Evolutionary conservation across 2,797 vertebrate species (phyloP).

Genomic region (Cetoscarus ocellatus): DNA sequence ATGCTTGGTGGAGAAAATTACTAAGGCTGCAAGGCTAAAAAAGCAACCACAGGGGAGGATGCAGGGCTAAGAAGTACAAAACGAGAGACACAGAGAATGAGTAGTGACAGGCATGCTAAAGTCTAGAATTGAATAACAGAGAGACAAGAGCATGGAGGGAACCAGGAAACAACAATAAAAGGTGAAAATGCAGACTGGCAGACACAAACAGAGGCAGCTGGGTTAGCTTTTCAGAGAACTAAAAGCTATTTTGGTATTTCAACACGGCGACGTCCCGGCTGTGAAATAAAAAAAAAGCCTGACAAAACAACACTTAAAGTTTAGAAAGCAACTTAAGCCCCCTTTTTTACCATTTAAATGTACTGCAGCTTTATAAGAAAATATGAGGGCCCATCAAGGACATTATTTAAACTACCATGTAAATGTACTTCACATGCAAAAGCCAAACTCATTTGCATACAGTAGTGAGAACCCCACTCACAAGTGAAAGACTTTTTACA

Average conservation of each 20-base stretch:
- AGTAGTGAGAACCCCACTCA: too few species aligned
- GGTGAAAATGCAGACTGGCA: constrained; percentile 35
- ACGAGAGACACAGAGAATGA: constrained; percentile 2
- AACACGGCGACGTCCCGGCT: neutral
- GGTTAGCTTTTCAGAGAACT: constrained; percentile 17
- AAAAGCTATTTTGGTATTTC: constrained; percentile 28
- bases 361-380: too few species aligned
- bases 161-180: constrained; percentile 17
- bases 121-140: constrained; percentile 41
- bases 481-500: too few species aligned
- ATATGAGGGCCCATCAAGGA: too few species aligned
- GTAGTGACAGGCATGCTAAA: constrained; percentile 55
- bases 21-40: constrained; percentile 46
- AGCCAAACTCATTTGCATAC: too few species aligned
- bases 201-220: constrained; percentile 35
- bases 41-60: constrained; percentile 46
- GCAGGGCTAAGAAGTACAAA: constrained; percentile 35
- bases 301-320: neutral
- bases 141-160: constrained; percentile 11
- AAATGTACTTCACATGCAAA: too few species aligned
- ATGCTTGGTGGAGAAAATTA: constrained; percentile 47
- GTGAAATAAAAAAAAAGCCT: constrained; percentile 12
- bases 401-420: too few species aligned
- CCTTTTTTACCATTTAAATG: too few species aligned
- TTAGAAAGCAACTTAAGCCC: too few species aligned